These are phyloP conservation scores for Calliopsis andreniformis DNA, from an alignment of 1,140 invertebrate genomes.

Conservation along the genomic window DNA sequence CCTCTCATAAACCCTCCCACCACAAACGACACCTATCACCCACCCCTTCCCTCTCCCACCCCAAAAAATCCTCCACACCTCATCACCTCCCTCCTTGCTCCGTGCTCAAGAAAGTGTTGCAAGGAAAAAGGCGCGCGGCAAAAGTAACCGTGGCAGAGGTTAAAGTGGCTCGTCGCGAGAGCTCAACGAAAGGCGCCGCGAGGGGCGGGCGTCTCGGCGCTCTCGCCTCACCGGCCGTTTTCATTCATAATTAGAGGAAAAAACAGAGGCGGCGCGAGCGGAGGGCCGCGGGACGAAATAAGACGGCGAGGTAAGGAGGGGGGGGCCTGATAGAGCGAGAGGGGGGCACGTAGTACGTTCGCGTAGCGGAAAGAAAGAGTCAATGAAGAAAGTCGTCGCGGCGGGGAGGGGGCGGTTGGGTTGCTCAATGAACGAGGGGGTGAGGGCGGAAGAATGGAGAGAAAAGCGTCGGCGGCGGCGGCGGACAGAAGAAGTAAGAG, in stretches of 20 bases:
- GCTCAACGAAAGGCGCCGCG: not conserved
- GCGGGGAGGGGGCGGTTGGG: constrained; percentile 60
- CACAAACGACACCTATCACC: too few relatives aligned
- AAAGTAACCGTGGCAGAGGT: not conserved
- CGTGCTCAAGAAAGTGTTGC: constrained; percentile 1
- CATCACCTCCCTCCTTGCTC: not conserved
- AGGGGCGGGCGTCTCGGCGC: not conserved
- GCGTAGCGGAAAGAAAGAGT: constrained; percentile 81
- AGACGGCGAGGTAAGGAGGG: constrained; percentile 14
- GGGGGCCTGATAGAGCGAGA: not conserved
- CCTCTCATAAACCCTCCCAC: too few relatives aligned
- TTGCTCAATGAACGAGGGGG: constrained; percentile 81
- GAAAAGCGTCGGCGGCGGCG: constrained; percentile 49
- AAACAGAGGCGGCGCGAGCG: constrained; percentile 62
- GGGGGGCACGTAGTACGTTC: constrained; percentile 70
- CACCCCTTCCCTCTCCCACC: too few relatives aligned
- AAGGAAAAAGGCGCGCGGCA: constrained; percentile 22
- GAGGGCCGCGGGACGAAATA: constrained; percentile 26
- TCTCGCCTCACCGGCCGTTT: constrained; percentile 64
- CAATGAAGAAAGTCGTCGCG: constrained; percentile 79
- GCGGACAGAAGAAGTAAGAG: constrained; percentile 39
- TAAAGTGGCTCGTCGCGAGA: not conserved
- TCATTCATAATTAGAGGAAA: constrained; percentile 82
- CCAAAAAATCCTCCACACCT: too few relatives aligned
- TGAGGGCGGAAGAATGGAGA: constrained; percentile 66